Conservation (phyloP, 1,140 invertebrate species). For the Drosophila fuyamai region DNA sequence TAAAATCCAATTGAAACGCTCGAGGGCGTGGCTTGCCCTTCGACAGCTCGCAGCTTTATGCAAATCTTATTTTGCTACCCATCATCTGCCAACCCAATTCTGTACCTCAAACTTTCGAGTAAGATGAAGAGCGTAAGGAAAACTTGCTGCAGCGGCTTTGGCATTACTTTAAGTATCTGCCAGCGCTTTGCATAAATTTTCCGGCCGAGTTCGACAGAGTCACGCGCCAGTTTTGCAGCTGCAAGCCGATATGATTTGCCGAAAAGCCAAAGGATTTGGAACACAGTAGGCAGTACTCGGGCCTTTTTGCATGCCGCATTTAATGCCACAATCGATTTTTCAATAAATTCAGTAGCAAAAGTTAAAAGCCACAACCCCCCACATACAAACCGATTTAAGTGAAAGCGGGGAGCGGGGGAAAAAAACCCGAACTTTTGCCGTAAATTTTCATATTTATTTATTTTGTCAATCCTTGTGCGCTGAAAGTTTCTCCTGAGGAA, state of each 20-base stretch:
- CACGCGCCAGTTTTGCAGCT: slow-evolving; percentile 71
- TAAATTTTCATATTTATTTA: slow-evolving; percentile 84
- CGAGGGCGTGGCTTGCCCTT: slow-evolving; percentile 2
- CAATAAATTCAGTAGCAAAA: slow-evolving; percentile 72
- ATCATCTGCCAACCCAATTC: slow-evolving; percentile 27
- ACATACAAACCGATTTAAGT: slow-evolving; percentile 44
- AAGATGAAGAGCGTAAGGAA: neutral
- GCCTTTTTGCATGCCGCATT: slow-evolving; percentile 34
- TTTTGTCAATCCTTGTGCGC: slow-evolving; percentile 77
- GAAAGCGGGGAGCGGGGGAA: slow-evolving; percentile 19
- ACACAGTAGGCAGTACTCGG: slow-evolving; percentile 62
- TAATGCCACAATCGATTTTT: slow-evolving; percentile 81
- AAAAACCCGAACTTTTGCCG: slow-evolving; percentile 67
- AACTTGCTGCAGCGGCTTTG: slow-evolving; percentile 63
- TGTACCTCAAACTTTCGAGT: slow-evolving; percentile 23
- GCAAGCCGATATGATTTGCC: slow-evolving; percentile 72
- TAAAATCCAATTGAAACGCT: slow-evolving; percentile 32
- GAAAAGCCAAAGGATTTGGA: slow-evolving; percentile 78
- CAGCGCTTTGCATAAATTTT: slow-evolving; percentile 80
- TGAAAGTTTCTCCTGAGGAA: slow-evolving; percentile 56
- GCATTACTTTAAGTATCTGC: slow-evolving; percentile 77
- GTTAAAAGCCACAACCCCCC: slow-evolving; percentile 63
- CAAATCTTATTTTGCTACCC: slow-evolving; percentile 29
- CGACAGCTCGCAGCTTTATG: slow-evolving; percentile 21
- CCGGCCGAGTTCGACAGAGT: slow-evolving; percentile 65